Base-by-base conservation (phyloP, 2,113 vertebrate species). In the Silurus asotus region DNA sequence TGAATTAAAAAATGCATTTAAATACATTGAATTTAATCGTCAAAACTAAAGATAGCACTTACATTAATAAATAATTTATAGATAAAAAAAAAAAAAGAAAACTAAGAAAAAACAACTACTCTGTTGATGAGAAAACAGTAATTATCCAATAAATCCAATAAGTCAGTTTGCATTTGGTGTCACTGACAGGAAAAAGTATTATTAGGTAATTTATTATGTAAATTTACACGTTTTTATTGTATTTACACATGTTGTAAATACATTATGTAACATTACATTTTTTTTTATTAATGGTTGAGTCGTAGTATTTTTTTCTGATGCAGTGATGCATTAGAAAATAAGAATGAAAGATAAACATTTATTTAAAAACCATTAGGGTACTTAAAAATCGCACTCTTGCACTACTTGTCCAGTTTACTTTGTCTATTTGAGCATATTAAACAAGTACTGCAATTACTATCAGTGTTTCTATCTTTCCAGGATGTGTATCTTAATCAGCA, bases 401-500 rank as follows among this genome's bases (percentile, higher is more conserved):
- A 79, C 15, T 20, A n/a, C 20, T 79, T 15, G 19, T 9, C 53
- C 25, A 78, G 14, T 6, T 17, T 78, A 13, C 15, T 56, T 59
- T 78, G 25, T 2, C 0, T 61, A 80, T 23, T 23, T 6, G 19
- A 61, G 9, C 51, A 56, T 55, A 53, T 76, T n/a, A 76, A 53
- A 76, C 7, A 25, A 59, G 15, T 6, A 19, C 77, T 80, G 19
- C 45, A 58, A 45, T 61, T 45, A 6, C 56, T 59, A 67, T 28
- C 59, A 53, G 45, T 53, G 56, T 80, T 81, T 84, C 69, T 61
- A 61, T 64, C 48, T 81, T 67, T 13, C 56, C 85, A 78, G 67
- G 76, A 80, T 88, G 49, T 74, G 61, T 70, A 88, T 65, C 49
- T 84, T 20, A 6, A 2, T 20, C 49, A 82, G 49, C 45, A 62